A percentile compares a stretch with the other conserved stretches of the same genome.
Evolutionary conservation across 2,888 invertebrate genomes (phyloP).

Genomic region (Pedicia rivosa): DNA sequence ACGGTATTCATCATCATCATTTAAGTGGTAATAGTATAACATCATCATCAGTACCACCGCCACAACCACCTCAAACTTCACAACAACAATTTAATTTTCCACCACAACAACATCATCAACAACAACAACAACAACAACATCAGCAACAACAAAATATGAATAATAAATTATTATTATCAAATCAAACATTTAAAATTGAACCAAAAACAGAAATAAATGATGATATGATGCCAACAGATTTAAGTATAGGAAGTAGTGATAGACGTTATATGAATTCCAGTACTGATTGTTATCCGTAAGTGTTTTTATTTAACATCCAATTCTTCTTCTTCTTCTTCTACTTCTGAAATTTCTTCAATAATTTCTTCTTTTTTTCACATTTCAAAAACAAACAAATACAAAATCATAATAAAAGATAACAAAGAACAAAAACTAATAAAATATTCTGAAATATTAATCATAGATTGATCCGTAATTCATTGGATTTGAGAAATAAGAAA

Average conservation of each 20-base stretch:
- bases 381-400: not conserved
- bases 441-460: no score
- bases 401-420: not conserved
- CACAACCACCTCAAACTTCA: conserved; percentile 24
- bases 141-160: not conserved
- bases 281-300: conserved; percentile 26
- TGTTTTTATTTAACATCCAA: conserved; percentile 9
- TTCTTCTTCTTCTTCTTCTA: no score
- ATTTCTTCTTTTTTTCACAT: not conserved
- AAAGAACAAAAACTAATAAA: no score
- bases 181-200: conserved; percentile 15
- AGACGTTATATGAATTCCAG: conserved; percentile 8
- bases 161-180: conserved; percentile 12
- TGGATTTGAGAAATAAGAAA: no score
- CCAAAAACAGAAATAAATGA: conserved; percentile 27
- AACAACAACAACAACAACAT: conserved; percentile 4
- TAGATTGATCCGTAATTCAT: no score
- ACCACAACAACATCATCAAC: conserved; percentile 8
- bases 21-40: conserved; percentile 9
- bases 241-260: conserved; percentile 33
- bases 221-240: conserved; percentile 50
- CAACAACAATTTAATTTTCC: conserved; percentile 28
- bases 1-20: conserved; percentile 8
- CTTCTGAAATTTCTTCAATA: no score
- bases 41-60: conserved; percentile 20